A percentile compares a stretch with the other conserved stretches of the same genome.
These are phyloP conservation scores for Sclerurus mexicanus DNA, from an alignment of 2,113 vertebrate genomes.

Conservation along the genomic window DNA sequence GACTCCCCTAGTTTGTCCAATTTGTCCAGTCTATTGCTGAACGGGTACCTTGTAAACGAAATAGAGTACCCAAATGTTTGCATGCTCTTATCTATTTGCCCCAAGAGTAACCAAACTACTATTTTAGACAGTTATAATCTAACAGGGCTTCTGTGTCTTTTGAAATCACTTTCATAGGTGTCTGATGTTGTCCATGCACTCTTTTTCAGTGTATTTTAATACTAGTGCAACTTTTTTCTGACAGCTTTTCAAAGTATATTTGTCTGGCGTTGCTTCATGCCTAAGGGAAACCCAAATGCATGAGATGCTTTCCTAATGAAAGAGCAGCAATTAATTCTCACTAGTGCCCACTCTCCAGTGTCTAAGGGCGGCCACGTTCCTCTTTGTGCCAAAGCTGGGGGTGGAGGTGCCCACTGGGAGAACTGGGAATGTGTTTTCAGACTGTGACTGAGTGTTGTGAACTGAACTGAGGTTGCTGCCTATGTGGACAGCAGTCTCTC, in stretches of 20 bases:
- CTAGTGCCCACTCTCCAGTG: neutral
- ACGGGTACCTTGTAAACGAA: neutral
- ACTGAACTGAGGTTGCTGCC: neutral
- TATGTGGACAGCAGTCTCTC: neutral
- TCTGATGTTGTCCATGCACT: neutral
- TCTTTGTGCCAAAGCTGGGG: neutral
- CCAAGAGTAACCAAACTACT: neutral
- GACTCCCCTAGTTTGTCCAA: fast-evolving
- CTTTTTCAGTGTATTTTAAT: neutral
- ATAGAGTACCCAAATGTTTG: neutral
- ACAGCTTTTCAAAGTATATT: neutral
- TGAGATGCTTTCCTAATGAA: neutral
- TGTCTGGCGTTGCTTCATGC: neutral
- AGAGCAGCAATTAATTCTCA: neutral
- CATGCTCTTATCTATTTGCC: neutral
- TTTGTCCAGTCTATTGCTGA: neutral
- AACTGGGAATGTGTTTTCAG: neutral
- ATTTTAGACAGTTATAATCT: neutral
- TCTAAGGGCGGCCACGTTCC: fast-evolving
- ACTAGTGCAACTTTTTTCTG: neutral
- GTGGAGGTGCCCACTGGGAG: neutral
- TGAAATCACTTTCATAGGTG: neutral
- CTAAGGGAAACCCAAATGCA: neutral
- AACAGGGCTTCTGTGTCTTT: neutral
- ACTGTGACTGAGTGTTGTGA: neutral